A percentile compares a stretch with the other conserved stretches of the same genome.
These are phyloP conservation scores for Sarcophilus harrisii DNA, from an alignment of 2,797 vertebrate species.

Conservation along the genomic window DNA sequence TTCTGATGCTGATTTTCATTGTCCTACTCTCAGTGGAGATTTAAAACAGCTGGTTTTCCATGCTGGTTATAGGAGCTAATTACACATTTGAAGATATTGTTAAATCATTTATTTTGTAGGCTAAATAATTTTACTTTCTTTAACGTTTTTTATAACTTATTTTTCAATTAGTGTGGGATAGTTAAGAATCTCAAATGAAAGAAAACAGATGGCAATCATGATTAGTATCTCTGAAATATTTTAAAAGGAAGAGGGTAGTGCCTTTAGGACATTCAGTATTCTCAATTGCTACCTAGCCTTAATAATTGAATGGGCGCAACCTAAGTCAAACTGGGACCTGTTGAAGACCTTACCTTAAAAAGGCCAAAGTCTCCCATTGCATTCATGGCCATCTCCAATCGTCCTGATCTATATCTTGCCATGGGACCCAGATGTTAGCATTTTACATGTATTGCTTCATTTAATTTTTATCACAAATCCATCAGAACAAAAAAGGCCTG, in stretches of 20 bases:
- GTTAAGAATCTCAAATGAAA: neutral
- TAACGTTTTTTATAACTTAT: constrained; percentile 45
- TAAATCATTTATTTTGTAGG: constrained; percentile 39
- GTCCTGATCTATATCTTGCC: no score
- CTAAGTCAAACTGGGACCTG: no score
- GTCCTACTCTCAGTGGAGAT: constrained; percentile 3
- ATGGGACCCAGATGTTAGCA: neutral
- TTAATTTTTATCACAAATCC: neutral
- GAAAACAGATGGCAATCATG: neutral
- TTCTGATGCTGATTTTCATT: constrained; percentile 32
- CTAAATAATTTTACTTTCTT: constrained; percentile 36
- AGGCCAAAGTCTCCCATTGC: no score
- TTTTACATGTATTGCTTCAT: neutral
- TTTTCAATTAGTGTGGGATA: neutral
- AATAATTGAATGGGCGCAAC: no score
- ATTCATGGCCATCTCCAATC: no score
- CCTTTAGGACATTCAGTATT: neutral
- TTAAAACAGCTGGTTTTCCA: constrained; percentile 48
- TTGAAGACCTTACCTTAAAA: no score
- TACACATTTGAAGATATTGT: neutral
- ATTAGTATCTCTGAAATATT: neutral
- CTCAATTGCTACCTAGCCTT: no score
- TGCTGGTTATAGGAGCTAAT: constrained; percentile 35
- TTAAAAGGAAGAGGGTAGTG: neutral
- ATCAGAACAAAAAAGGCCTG: neutral